These are phyloP conservation scores for Tragelaphus strepsiceros DNA, from an alignment of 2,113 vertebrate species.

Conservation along the genomic window DNA sequence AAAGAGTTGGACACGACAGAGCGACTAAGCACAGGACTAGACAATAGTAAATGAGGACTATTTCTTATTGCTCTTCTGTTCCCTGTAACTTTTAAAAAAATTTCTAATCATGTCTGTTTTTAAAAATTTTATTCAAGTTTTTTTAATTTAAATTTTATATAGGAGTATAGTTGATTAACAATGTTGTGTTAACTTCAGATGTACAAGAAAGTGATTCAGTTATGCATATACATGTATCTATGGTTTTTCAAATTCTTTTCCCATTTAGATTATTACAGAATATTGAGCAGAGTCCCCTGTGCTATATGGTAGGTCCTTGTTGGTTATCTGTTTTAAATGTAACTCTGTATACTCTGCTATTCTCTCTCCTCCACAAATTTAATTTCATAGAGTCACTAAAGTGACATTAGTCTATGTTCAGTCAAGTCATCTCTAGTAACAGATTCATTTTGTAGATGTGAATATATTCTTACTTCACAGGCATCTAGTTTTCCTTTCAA, in stretches of 20 bases:
- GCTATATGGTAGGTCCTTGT: neutral
- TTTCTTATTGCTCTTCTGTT: neutral
- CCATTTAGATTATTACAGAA: neutral
- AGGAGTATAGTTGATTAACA: neutral
- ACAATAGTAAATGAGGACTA: neutral
- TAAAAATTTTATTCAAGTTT: neutral
- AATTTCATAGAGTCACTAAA: neutral
- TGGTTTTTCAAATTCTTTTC: neutral
- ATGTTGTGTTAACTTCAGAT: neutral
- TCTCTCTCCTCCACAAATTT: neutral
- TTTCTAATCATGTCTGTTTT: neutral
- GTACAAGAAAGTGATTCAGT: neutral
- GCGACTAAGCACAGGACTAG: neutral
- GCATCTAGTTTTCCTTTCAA: conserved; percentile 83
- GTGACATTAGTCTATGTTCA: neutral
- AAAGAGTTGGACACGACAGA: neutral
- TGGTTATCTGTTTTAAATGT: neutral
- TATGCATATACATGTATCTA: neutral
- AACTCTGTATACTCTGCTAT: neutral
- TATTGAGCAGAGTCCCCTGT: neutral
- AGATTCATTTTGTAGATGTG: neutral
- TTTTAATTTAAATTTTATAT: neutral
- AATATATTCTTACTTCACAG: conserved; percentile 83
- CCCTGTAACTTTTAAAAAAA: neutral
- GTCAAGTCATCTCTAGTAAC: neutral